Evolutionary conservation across 64 coral and sea anemone genomes (phyloP).

Genomic region (Dendrophyllia cribrosa): DNA sequence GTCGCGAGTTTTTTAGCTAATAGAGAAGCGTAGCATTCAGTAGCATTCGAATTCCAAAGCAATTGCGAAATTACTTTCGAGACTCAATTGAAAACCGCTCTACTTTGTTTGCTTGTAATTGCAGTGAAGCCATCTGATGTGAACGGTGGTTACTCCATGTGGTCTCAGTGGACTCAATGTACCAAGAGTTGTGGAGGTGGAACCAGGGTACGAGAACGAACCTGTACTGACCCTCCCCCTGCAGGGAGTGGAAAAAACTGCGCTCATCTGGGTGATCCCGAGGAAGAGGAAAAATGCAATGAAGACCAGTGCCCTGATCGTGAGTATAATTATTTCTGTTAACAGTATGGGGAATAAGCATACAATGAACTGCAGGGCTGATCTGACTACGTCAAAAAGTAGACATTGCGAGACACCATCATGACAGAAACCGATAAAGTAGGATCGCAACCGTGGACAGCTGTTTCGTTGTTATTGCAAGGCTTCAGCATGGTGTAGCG

Average conservation of each 20-base stretch:
- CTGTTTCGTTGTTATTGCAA: too few species aligned
- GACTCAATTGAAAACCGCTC: too few species aligned
- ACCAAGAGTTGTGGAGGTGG: conserved; percentile 62
- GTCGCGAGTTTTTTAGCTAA: too few species aligned
- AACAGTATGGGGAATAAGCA: not conserved
- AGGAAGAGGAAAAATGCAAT: conserved; percentile 46
- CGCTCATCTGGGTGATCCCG: conserved; percentile 19
- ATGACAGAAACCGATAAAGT: too few species aligned
- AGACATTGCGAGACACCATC: too few species aligned
- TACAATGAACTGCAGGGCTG: too few species aligned
- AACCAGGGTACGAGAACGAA: conserved; percentile 36
- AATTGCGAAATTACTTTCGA: too few species aligned
- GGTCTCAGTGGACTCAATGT: conserved; percentile 77
- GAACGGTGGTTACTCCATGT: conserved; percentile 72
- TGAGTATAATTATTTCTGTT: not conserved
- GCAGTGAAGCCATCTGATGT: conserved; percentile 40
- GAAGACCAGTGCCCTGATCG: conserved; percentile 31
- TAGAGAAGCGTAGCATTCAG: too few species aligned
- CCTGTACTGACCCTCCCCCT: conserved; percentile 49
- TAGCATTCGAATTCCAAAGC: too few species aligned
- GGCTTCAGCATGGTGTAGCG: too few species aligned
- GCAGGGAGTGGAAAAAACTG: conserved; percentile 31
- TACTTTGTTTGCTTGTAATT: not conserved
- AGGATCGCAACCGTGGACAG: too few species aligned
- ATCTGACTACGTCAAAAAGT: too few species aligned